Conservation (phyloP, 2,888 invertebrate species). For the Callyntrura guangdongensis region DNA sequence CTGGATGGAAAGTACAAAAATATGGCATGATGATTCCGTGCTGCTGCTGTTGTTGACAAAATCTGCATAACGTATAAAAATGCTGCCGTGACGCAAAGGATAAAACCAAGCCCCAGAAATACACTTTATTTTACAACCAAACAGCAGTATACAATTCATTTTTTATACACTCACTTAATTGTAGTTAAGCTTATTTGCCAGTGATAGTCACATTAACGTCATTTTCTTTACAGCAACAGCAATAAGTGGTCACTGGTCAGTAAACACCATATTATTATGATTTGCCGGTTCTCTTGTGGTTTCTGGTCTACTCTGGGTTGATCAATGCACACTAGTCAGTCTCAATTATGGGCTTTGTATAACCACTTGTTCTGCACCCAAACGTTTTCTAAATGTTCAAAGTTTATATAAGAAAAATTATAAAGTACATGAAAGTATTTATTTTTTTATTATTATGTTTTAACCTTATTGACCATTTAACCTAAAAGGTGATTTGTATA, state of each 20-base stretch:
- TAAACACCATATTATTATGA: too few relatives aligned
- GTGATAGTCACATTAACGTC: too few relatives aligned
- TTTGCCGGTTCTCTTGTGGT: too few relatives aligned
- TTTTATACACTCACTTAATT: not conserved
- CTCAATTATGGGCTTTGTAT: too few relatives aligned
- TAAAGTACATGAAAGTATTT: too few relatives aligned
- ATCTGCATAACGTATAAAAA: not conserved
- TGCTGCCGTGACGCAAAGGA: not conserved
- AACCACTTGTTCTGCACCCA: too few relatives aligned
- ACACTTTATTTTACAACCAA: not conserved
- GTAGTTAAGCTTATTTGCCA: not conserved
- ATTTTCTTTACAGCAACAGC: too few relatives aligned
- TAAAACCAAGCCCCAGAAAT: slow-evolving; percentile 3
- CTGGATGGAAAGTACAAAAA: slow-evolving; percentile 68
- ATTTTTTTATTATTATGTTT: not conserved
- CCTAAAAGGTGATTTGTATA: slow-evolving; percentile 24
- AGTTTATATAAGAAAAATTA: not conserved
- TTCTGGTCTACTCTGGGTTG: too few relatives aligned
- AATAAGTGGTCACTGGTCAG: too few relatives aligned
- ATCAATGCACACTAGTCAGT: too few relatives aligned
- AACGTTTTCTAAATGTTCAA: too few relatives aligned
- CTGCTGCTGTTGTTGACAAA: slow-evolving; percentile 19
- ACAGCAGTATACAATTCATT: not conserved
- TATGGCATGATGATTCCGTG: slow-evolving; percentile 68
- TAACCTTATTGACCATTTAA: slow-evolving; percentile 36